phyloP scores from a whole-genome alignment of 2,113 vertebrate species.

The Nesospiza acunhae region DNA sequence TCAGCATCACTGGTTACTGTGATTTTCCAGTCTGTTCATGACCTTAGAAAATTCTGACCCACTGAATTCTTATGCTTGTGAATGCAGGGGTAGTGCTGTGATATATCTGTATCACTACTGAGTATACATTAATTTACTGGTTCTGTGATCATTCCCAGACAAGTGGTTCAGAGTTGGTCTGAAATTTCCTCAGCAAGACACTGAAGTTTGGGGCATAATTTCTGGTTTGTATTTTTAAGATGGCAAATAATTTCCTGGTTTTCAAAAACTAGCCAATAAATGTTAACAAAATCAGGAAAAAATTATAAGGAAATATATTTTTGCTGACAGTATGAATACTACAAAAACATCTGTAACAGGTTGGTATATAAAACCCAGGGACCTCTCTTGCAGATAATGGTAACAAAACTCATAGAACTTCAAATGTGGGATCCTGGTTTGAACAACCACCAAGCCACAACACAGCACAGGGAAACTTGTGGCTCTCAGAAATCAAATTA shows the following conservation, averaged over 20 bases:
- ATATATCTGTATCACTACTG: background rate
- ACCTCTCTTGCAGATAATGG: background rate
- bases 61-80: background rate
- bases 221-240: background rate
- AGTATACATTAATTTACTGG: background rate
- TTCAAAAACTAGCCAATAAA: background rate
- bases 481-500: background rate
- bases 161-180: background rate
- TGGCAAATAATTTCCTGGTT: background rate
- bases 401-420: fast-evolving
- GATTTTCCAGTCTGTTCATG: background rate
- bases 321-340: background rate
- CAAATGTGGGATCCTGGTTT: background rate
- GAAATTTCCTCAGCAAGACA: background rate
- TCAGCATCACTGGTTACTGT: background rate
- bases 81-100: background rate
- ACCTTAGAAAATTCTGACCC: background rate
- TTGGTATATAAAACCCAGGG: background rate
- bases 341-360: background rate
- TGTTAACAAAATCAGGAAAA: background rate
- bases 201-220: background rate
- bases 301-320: background rate
- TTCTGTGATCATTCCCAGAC: background rate
- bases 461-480: background rate
- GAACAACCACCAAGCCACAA: background rate